Evolutionary conservation across 2,113 vertebrate genomes (phyloP).

Genomic region (Alouatta palliata): DNA sequence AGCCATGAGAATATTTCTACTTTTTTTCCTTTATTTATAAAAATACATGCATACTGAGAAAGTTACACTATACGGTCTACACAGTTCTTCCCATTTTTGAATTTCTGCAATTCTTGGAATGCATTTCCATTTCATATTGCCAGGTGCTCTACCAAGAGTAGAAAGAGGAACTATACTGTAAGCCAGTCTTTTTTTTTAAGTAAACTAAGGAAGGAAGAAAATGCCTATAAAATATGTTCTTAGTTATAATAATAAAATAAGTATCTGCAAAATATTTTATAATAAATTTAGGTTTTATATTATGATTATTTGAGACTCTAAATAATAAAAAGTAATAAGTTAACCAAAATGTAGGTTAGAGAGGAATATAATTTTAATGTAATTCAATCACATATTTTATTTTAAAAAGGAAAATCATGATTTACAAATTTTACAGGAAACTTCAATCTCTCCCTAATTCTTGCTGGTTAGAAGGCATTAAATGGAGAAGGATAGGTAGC

Average conservation of each 20-base stretch:
- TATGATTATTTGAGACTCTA: not conserved
- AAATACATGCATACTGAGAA: not conserved
- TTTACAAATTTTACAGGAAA: not conserved
- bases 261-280: not conserved
- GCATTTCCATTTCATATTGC: not conserved
- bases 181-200: not conserved
- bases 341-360: not conserved
- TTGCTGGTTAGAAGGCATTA: not conserved
- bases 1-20: not conserved
- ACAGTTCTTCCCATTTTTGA: not conserved
- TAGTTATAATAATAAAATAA: not conserved
- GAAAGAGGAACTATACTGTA: not conserved
- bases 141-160: not conserved
- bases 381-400: not conserved
- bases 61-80: not conserved
- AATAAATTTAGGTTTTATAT: not conserved
- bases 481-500: not conserved
- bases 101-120: not conserved
- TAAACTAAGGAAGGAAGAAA: not conserved
- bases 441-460: not conserved
- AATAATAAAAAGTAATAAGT: slow-evolving; percentile 2
- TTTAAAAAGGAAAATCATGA: not conserved
- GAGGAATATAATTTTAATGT: not conserved
- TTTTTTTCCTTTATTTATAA: not conserved
- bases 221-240: not conserved